Evolutionary conservation across 2,113 vertebrate genomes (phyloP), one percentile per base, ranked within the genome.

Genomic region (Oryzias celebensis): DNA sequence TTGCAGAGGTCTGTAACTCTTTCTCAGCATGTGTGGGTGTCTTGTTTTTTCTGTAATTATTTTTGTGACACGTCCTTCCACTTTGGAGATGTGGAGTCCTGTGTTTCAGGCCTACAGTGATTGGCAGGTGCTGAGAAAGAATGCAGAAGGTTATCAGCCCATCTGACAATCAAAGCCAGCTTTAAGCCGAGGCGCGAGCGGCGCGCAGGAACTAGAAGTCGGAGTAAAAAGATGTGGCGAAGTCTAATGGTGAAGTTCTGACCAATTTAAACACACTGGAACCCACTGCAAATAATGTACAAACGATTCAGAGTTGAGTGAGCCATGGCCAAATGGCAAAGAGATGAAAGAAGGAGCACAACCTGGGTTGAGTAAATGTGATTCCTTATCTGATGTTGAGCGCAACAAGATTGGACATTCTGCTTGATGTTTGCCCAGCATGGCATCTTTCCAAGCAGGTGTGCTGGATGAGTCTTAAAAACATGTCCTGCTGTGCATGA

Each of bases 141-240:
- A 69, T 66, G 75, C 70, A 60, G 72, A 65, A 53, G 78, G 82
- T 86, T 89, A 89, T 87, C 86, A 66, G 73, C 49, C 75, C 70
- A 76, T 85, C 83, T 81, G 87, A 83, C 85, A 88, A 84, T 87
- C 83, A 88, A 67, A 83, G 69, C 52, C 68, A 1, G 8, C 65
- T 69, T 57, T 66, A 68, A 81, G 77, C 44, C 58, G 47, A 47
- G 51, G 50, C 57, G 50, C 57, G 36, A 52, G 69, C 58, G 22
- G 51, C 4, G 24, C 26, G 18, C 57, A 45, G 52, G 58, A 36
- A 67, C 20, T 16, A 22, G 44, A 58, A 58, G 58, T 59, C 20
- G 7, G 43, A 46, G 65, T 53, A 47, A 62, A 62, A 41, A 47
- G 45, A 62, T 47, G 14, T 43, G 42, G 15, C 54, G 17, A 55